phyloP scores from a whole-genome alignment of 2,797 vertebrate species.

The Fistularia commersonii region DNA sequence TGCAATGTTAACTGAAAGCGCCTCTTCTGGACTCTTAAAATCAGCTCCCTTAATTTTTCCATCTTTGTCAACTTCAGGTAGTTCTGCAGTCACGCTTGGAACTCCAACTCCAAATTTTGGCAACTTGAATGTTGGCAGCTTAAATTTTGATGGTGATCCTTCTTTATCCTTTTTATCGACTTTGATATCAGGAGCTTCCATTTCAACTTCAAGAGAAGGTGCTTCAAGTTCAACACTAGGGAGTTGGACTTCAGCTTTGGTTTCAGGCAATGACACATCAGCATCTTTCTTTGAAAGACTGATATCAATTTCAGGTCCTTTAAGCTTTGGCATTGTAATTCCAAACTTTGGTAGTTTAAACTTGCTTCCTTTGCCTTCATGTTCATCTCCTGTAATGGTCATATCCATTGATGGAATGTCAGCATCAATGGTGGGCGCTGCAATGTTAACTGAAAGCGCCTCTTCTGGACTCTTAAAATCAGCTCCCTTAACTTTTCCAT shows the following conservation, averaged over 20 bases:
- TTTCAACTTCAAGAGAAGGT: conserved; percentile 27
- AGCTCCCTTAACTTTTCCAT: conserved; percentile 19
- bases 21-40: conserved; percentile 15
- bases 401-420: no score
- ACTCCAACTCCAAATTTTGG: conserved; percentile 58
- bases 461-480: conserved; percentile 7
- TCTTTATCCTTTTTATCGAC: conserved; percentile 12
- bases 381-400: not conserved
- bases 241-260: conserved; percentile 21
- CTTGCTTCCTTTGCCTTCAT: conserved; percentile 18
- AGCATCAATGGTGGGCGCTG: no score
- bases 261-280: conserved; percentile 11
- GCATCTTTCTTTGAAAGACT: conserved; percentile 40
- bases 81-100: conserved; percentile 24
- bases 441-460: no score
- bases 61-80: conserved; percentile 12
- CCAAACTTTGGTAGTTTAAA: conserved; percentile 6
- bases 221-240: conserved; percentile 4
- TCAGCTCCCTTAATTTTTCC: conserved; percentile 1
- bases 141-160: conserved; percentile 40
- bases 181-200: conserved; percentile 22
- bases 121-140: conserved; percentile 65
- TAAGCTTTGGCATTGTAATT: conserved; percentile 17
- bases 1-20: conserved; percentile 4
- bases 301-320: conserved; percentile 22